Percentiles rank a stretch among this genome's conserved stretches.
These are phyloP conservation scores for Plumapathes pennacea DNA, from an alignment of 92 coral and sea anemone genomes.

Conservation along the genomic window DNA sequence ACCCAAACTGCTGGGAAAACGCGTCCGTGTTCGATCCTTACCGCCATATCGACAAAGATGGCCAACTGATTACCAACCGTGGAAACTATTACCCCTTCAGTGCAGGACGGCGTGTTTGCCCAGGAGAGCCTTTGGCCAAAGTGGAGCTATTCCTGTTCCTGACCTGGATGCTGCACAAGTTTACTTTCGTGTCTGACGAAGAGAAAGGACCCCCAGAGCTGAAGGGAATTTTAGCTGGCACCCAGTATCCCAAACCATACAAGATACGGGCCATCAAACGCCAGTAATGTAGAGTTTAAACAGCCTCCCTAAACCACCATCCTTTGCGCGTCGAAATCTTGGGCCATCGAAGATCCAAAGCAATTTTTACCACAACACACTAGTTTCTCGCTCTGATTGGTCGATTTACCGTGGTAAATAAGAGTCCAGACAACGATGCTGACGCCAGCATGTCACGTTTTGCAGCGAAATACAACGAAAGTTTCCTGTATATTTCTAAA, in stretches of 20 bases:
- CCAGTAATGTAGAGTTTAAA: too few species aligned
- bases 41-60: slow-evolving; percentile 35
- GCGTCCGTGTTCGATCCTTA: slow-evolving; percentile 16
- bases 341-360: too few species aligned
- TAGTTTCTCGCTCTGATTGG: too few species aligned
- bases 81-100: slow-evolving; percentile 69
- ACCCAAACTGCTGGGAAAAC: slow-evolving; percentile 35
- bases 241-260: slow-evolving; percentile 55
- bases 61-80: slow-evolving; percentile 27
- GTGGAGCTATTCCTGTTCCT: slow-evolving; percentile 57
- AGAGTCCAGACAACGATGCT: too few species aligned
- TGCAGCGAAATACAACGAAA: too few species aligned
- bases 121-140: slow-evolving; percentile 59
- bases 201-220: slow-evolving; percentile 28
- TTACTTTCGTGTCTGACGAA: slow-evolving; percentile 32
- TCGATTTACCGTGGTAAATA: too few species aligned
- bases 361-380: too few species aligned
- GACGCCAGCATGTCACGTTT: too few species aligned
- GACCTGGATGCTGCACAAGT: slow-evolving; percentile 33
- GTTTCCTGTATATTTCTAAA: too few species aligned
- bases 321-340: too few species aligned
- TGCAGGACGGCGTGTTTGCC: slow-evolving; percentile 74
- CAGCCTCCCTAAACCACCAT: too few species aligned
- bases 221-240: slow-evolving; percentile 34
- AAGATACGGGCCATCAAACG: slow-evolving; percentile 41